Evolutionary conservation across 2,888 invertebrate genomes (phyloP), one percentile per base, ranked within the genome.

Genomic region (Caradrina clavipalpis): DNA sequence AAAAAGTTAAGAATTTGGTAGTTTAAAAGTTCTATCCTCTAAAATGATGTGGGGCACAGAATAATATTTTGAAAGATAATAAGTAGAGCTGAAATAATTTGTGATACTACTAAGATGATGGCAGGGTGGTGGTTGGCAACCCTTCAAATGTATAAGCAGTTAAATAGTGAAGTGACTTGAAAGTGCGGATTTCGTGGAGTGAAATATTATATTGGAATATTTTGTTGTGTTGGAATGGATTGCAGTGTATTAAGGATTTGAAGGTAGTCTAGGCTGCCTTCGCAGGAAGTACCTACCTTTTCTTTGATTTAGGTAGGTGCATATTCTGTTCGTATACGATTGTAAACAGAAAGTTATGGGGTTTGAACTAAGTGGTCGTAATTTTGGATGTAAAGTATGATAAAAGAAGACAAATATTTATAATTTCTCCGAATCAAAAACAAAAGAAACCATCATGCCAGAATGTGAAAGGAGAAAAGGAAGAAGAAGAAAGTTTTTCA

Each of bases 231-330:
- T 31, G 1, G 1, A 42, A 35, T 35, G 76, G 70, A 65, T 76
- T 67, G 76, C 73, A 76, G 76, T 76, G 73, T 26, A 7, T 63
- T 11, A 15, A 35, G 31, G 15, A 15, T 26, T 59, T 59, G 42
- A 35, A 53, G 11, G 55, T 22, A 59, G n/a, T 15, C 15, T n/a
- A 15, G 31, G n/a, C 47, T 22, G 17, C 42, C 42, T 42, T 42
- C 17, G 2, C n/a, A 59, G 15, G n/a, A 3, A 65, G 6, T 21
- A 42, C 1, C 8, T 55, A 50, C 6, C 1, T 45, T 15, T n/a
- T n/a, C 39, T 39, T 39, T 39, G 11, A 8, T 39, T 39, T 26
- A 4, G 26, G 26, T 26, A 26, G 13, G 39, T 13, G 13, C 1
- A 39, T 8, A 39, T 39, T 39, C 11, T 11, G 8, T 39, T 13